phyloP scores from a whole-genome alignment of 2,888 invertebrate species.

The Micoletzkya japonica region DNA sequence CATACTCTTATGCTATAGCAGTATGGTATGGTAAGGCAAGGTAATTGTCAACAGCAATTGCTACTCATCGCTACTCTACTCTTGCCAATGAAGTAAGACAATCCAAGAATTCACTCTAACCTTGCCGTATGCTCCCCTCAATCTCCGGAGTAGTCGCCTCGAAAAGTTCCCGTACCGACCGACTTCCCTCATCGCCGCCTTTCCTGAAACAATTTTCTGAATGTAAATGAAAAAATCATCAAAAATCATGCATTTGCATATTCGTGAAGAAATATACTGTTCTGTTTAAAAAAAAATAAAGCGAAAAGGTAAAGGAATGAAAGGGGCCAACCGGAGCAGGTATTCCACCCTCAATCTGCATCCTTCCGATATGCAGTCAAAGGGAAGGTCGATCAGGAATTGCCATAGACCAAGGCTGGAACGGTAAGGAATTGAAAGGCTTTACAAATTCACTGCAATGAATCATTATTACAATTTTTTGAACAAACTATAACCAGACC shows the following conservation, averaged over 20 bases:
- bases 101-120: no score
- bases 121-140: background rate
- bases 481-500: background rate
- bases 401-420: conserved; percentile 60
- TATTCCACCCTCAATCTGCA: conserved; percentile 52
- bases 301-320: background rate
- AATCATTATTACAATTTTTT: background rate
- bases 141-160: conserved; percentile 7
- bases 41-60: no score
- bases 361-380: conserved; percentile 51
- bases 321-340: conserved; percentile 40
- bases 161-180: conserved; percentile 18
- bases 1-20: background rate
- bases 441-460: background rate
- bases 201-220: no score
- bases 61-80: no score
- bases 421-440: background rate
- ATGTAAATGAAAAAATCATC: no score
- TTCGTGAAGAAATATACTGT: no score
- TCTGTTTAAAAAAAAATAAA: no score
- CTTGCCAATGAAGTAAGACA: no score
- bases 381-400: conserved; percentile 61
- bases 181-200: conserved; percentile 8
- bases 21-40: background rate
- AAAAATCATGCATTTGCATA: no score